A percentile compares a stretch with the other conserved stretches of the same genome.
phyloP scores from a whole-genome alignment of 64 coral and sea anemone genomes.

The Actinia equina region DNA sequence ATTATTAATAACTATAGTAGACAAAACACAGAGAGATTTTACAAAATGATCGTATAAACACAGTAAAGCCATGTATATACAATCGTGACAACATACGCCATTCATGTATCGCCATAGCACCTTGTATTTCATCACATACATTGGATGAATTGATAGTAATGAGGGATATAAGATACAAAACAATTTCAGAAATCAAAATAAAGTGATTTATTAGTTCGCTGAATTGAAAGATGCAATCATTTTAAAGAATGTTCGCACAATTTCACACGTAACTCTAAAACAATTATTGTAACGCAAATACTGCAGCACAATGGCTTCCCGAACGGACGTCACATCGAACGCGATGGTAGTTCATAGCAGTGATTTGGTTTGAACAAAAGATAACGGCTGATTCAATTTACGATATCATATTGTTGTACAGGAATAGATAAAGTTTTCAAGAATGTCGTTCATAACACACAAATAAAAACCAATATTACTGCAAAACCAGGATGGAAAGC shows the following conservation, averaged over 20 bases:
- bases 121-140: not conserved
- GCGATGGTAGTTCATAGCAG: not conserved
- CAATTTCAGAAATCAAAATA: not conserved
- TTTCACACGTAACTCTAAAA: not conserved
- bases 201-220: not conserved
- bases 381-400: not conserved
- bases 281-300: not conserved
- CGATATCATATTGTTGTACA: not conserved
- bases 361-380: slow-evolving; percentile 13
- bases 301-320: not conserved
- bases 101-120: too few species aligned
- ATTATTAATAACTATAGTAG: not conserved
- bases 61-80: not conserved
- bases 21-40: not conserved
- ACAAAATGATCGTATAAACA: not conserved
- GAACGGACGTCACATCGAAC: not conserved
- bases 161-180: not conserved
- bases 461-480: not conserved
- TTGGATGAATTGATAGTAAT: not conserved
- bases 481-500: not conserved
- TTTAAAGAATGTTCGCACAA: not conserved
- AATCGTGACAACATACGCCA: not conserved
- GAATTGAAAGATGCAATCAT: not conserved
- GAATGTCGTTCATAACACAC: not conserved
- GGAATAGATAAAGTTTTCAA: not conserved